Base-by-base conservation (phyloP, 2,797 vertebrate genomes). In the Malacoraja senta region DNA sequence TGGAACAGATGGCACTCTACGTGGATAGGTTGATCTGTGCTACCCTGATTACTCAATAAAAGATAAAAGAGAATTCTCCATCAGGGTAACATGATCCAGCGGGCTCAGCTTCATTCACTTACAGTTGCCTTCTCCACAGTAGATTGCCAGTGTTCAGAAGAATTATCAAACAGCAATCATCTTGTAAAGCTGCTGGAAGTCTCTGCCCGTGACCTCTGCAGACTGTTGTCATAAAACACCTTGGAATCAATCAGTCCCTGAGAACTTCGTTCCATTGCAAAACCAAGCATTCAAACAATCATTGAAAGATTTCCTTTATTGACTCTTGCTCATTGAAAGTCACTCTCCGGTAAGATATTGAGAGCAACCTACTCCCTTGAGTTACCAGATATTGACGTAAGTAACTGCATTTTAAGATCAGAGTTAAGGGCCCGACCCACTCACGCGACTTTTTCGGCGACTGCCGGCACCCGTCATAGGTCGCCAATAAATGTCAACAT, bases 21-120 rank as follows among this genome's bases (percentile, higher is more conserved):
- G 12, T 13, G 76, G 13, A 58, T 44, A 19, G 13, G 19, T 38
- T 91, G 68, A 35, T 24, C 68, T 72, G 3, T 91, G 86, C 29
- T 74, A 24, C 38, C 68, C 21, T 29, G 68, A 91, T 91, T 74
- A 91, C 68, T 53, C 90, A 91, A 74, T 91, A 91, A 91, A 91
- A 91, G 68, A 26, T 91, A 44, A 91, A 74, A 91, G 86, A 91
- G 65, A 68, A 72, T 91, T 35, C 68, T 74, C 90, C 74, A 91
- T 91, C 44, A 72, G 44, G 68, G 68, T 71, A 91, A 91, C 90
- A 44, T 91, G 90, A 91, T 71, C 35, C 21, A 91, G 65, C 71
- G 68, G 44, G 65, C 68, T 24, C 21, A 91, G 90, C 21, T 91
- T 91, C 71, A 91, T 91, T 74, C 44, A 35, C 68, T 91, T 74